Evolutionary conservation across 2,888 invertebrate species (phyloP).

Genomic region (Galerucella calmariensis): DNA sequence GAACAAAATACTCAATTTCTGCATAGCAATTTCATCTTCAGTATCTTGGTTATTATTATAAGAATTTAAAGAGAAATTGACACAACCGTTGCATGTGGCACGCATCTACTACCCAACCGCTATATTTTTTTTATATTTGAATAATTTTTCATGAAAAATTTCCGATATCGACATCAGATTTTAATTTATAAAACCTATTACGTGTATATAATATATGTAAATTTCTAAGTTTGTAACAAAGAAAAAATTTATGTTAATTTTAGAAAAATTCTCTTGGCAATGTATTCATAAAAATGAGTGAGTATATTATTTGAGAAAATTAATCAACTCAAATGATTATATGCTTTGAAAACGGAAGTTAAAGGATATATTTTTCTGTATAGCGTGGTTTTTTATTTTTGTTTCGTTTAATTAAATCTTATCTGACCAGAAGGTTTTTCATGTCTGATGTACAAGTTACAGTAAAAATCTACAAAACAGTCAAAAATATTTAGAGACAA

Average conservation of each 20-base stretch:
- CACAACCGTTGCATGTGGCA: not conserved
- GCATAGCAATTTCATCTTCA: no score
- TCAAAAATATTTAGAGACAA: no score
- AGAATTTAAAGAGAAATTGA: not conserved
- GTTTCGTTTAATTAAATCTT: no score
- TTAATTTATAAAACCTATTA: conserved; percentile 9
- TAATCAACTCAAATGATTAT: not conserved
- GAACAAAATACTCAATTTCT: no score
- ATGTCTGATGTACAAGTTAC: no score
- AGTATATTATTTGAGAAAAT: not conserved
- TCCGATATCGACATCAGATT: conserved; percentile 14
- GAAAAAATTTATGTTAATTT: not conserved
- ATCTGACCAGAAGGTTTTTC: no score
- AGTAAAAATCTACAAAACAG: no score
- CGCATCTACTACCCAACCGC: not conserved
- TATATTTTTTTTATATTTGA: conserved; percentile 3
- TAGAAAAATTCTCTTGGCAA: not conserved
- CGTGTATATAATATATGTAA: not conserved
- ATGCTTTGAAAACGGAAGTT: no score
- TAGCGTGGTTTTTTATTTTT: no score
- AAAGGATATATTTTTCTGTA: no score
- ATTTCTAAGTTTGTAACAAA: not conserved
- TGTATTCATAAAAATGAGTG: not conserved
- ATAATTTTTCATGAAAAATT: conserved; percentile 5
- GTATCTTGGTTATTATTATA: no score